Evolutionary conservation across 1,140 invertebrate species (phyloP), one percentile per base, ranked within the genome.

Genomic region (Nasonia longicornis): DNA sequence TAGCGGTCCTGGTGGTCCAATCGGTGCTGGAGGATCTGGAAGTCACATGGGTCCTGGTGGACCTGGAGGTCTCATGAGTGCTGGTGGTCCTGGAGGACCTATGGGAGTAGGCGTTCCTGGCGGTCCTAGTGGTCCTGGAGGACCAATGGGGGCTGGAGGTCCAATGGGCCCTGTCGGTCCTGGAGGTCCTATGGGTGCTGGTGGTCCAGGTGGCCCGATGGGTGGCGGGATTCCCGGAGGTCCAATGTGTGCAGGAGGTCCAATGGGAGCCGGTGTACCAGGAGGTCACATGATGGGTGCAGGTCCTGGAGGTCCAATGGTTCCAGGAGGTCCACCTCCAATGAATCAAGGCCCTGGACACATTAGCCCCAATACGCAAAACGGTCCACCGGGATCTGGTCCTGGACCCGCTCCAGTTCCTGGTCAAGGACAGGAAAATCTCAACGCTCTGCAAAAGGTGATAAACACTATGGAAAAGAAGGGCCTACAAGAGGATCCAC

Each of bases 381-480:
- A 87, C 64, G 82, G 80, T 22, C 84, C 82, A 14, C 42, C 78
- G 16, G 38, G 35, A 14, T 38, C 81, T n/a, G 58, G 69, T 4
- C 86, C 88, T 7, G 76, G 80, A 7, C 84, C 86, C 16, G 83
- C 84, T 3, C 85, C 84, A 20, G 83, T 84, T 16, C 84, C 85
- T 12, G 67, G 85, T n/a, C 83, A 86, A 3, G 85, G 85, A 4
- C 95, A 96, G 85, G 96, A 97, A 83, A 96, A 96, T 89, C 87
- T 97, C 1, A 95, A 95, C 86, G 96, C 96, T 1, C 87, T 97
- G 8, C 96, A 97, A 86, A 93, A 96, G 83, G 96, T 96, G 10
- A 97, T 97, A 45, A 96, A 96, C 85, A 95, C 95, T 0, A 98
- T 98, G 96, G 97, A 98, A 90, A 97, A 98, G 86, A 97, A 97